A percentile compares a stretch with the other conserved stretches of the same genome.
Evolutionary conservation across 2,888 invertebrate genomes (phyloP).

Genomic region (Theretra japonica): DNA sequence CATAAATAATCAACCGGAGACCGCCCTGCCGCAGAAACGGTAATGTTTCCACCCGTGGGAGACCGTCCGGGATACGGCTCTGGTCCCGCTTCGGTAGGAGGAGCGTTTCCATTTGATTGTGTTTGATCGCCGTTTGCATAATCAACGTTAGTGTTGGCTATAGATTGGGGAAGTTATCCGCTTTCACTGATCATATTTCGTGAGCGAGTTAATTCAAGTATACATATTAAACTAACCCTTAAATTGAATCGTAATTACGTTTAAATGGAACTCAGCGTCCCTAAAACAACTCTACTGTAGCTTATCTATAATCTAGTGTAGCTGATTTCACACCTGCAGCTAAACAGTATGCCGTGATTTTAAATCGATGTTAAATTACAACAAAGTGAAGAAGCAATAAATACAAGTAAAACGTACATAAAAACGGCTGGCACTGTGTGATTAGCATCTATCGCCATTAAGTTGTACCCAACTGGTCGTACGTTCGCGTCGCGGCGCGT

Average conservation of each 20-base stretch:
- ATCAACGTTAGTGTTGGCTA: neutral
- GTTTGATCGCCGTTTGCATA: neutral
- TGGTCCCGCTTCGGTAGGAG: conserved; percentile 30
- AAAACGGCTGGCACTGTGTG: conserved; percentile 30
- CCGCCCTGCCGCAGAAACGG: conserved; percentile 66
- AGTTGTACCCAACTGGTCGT: conserved; percentile 28
- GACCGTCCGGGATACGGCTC: conserved; percentile 50
- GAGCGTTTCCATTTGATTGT: neutral
- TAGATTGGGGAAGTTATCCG: neutral
- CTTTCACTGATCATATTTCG: neutral
- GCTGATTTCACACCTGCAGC: conserved; percentile 31
- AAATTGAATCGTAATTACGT: neutral
- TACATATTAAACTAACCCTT: neutral
- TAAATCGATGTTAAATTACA: conserved; percentile 23
- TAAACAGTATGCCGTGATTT: conserved; percentile 42
- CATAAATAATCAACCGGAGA: conserved; percentile 70
- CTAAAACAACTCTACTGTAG: neutral
- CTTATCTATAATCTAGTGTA: neutral
- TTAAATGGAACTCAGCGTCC: neutral
- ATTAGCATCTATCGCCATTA: conserved; percentile 33
- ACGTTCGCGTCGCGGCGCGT: conserved; percentile 13
- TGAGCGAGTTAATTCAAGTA: neutral
- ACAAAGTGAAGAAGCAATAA: conserved; percentile 28
- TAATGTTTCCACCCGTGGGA: conserved; percentile 60
- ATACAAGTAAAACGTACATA: conserved; percentile 28